Percentiles rank a stretch among this genome's conserved stretches.
Evolutionary conservation across 2,888 invertebrate genomes (phyloP).

Genomic region (Phengaris alcon): DNA sequence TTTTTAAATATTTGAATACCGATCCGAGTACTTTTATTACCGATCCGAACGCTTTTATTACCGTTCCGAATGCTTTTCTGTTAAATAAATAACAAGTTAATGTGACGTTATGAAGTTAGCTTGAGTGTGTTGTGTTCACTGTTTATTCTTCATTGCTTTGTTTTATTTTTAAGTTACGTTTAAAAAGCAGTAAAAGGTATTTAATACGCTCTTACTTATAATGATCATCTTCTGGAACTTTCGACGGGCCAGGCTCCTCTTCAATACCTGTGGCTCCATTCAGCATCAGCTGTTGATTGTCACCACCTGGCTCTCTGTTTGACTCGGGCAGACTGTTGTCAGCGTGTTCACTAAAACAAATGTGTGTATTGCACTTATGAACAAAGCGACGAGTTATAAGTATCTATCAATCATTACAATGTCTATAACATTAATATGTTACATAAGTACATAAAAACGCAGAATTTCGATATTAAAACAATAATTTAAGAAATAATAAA

Average conservation of each 20-base stretch:
- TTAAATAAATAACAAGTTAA: slow-evolving; percentile 17
- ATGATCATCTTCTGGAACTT: slow-evolving; percentile 57
- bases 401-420: no score
- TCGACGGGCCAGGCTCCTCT: slow-evolving; percentile 61
- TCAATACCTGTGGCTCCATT: slow-evolving; percentile 36
- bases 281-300: not conserved
- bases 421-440: no score
- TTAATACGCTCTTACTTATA: slow-evolving; percentile 50
- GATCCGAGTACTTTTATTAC: slow-evolving; percentile 11
- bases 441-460: no score
- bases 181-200: not conserved
- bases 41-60: slow-evolving; percentile 14
- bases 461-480: no score
- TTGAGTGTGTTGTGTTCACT: not conserved
- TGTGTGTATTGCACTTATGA: no score
- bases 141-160: not conserved
- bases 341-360: not conserved
- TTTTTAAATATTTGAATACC: slow-evolving; percentile 19
- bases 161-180: not conserved
- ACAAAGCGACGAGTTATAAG: no score
- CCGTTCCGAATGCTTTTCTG: slow-evolving; percentile 27
- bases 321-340: not conserved
- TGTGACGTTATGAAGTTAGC: not conserved
- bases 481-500: no score
- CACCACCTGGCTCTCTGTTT: not conserved